Base-by-base conservation (phyloP, 2,888 invertebrate genomes). In the Catonia carolina region DNA sequence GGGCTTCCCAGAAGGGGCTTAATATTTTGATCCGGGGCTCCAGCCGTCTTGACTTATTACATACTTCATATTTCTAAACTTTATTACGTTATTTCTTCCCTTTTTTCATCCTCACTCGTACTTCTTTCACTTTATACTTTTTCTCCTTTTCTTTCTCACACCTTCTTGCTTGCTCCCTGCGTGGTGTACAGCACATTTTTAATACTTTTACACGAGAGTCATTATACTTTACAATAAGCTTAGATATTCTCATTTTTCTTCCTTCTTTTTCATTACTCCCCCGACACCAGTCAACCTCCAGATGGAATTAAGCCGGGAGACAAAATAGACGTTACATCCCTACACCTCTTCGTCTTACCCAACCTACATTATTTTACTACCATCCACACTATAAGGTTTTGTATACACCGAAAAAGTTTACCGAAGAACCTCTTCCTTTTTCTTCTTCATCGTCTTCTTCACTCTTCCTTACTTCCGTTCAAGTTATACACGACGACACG, bases 221-320 rank as follows among this genome's bases (percentile, higher is more conserved):
- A 60, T 60, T 60, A 60, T 55, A 62, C 59, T 60, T 59, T 61
- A 61, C 62, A 60, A 61, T 59, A 59, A 60, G 56, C 55, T 36
- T 47, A 47, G 55, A 60, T 60, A 59, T 57, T 50, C 60, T 49
- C 56, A 56, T 61, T 61, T 61, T 61, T 56, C 61, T 47, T 53
- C 56, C 54, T 61, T 61, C 55, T 58, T 56, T 60, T 61, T 60
- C 61, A 60, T 60, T 60, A 60, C 39, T 42, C 39, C 47, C 51
- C 15, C 49, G 4, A 14, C 20, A 41, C 41, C 50, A 41, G 36
- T 22, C 23, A 35, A 35, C 37, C 1, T n/a, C 33, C 39, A 31
- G 37, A 48, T 35, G 27, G 51, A 18, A 48, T 31, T 36, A 31
- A 45, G 33, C 52, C 52, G 23, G 42, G 54, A 36, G 54, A 54